Evolutionary conservation across 2,113 vertebrate genomes (phyloP).

Genomic region (Cyanoramphus novaezelandiae): DNA sequence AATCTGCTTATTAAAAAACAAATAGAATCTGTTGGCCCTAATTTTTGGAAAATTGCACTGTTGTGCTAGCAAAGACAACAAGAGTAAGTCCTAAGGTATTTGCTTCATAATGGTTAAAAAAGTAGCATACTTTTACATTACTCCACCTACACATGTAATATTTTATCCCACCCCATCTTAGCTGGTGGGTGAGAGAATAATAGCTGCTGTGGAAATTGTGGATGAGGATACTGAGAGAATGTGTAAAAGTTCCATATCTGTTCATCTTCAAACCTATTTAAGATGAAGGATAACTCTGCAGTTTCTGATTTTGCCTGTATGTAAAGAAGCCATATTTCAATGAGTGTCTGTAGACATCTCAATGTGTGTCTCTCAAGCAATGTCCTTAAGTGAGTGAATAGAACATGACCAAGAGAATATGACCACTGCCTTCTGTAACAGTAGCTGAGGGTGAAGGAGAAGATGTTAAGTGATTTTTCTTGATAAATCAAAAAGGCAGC

Average conservation of each 20-base stretch:
- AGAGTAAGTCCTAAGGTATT: background rate
- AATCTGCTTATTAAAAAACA: background rate
- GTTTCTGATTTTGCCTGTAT: background rate
- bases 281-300: background rate
- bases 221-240: background rate
- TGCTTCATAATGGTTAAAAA: background rate
- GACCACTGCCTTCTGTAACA: background rate
- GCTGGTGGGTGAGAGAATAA: background rate
- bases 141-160: background rate
- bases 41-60: background rate
- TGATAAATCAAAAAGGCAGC: background rate
- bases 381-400: background rate
- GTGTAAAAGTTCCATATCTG: background rate
- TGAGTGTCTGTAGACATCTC: background rate
- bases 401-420: fast-evolving
- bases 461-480: background rate
- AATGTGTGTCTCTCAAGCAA: fast-evolving
- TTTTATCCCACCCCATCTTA: background rate
- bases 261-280: background rate
- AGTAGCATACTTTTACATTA: background rate
- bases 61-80: background rate
- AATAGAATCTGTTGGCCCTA: background rate
- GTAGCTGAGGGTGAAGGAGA: background rate
- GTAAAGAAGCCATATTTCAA: background rate
- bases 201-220: background rate